phyloP scores from a whole-genome alignment of 2,113 vertebrate species.

The Daphoenositta chrysoptera region DNA sequence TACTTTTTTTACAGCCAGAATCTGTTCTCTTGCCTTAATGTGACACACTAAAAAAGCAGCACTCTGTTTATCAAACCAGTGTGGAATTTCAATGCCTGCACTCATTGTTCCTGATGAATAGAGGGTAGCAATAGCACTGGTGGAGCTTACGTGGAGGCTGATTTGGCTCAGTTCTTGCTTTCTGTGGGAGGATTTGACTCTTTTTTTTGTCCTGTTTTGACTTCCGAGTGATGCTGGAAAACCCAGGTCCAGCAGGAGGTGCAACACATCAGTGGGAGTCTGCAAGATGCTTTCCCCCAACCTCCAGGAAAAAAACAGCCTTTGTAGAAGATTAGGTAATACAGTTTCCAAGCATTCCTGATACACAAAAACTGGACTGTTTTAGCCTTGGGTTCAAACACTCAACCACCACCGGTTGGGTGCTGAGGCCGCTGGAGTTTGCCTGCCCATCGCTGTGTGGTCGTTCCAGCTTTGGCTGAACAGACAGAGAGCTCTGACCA shows the following conservation, averaged over 20 bases:
- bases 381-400: background rate
- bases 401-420: background rate
- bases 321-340: background rate
- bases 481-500: background rate
- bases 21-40: slow-evolving; percentile 3
- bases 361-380: rapidly evolving
- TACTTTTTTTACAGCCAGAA: slow-evolving; percentile 34
- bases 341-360: background rate
- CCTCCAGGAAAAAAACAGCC: background rate
- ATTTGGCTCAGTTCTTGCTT: background rate
- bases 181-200: background rate
- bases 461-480: background rate
- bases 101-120: slow-evolving; percentile 30
- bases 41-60: slow-evolving; percentile 19
- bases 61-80: background rate
- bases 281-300: background rate
- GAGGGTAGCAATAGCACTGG: background rate
- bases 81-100: slow-evolving; percentile 6
- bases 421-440: background rate
- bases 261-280: rapidly evolving
- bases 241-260: background rate
- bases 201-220: background rate
- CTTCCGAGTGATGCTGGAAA: background rate
- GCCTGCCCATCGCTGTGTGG: background rate
- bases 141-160: background rate